Evolutionary conservation across 2,113 vertebrate species (phyloP), one percentile per base, ranked within the genome.

Genomic region (Lepus americanus): DNA sequence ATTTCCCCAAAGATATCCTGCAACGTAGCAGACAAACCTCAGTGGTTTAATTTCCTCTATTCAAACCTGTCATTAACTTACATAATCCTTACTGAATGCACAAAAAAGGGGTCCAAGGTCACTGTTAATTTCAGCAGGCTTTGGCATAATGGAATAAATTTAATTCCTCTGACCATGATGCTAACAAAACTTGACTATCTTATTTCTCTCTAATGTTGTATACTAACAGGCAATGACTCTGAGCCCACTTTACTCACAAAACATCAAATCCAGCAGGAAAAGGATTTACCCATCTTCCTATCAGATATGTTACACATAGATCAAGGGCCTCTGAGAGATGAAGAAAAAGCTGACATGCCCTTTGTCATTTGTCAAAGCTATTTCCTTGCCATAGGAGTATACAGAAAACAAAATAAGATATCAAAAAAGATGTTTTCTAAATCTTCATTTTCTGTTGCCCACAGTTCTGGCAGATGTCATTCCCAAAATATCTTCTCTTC

Each of bases 351-450:
- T 95, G 89, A 74, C 39, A 76, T 9, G 61, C 36, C 79, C 69
- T 86, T 96, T 81, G 87, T 89, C 73, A 82, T 93, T 95, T 51
- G 76, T 69, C 72, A 93, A 92, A 77, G 73, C 67, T 94, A 93
- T 76, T 95, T 96, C 66, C 76, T 89, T 93, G 94, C 76, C 87
- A 90, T 96, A 79, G 84, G 67, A 93, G 63, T 94, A 95, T 77
- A 85, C 16, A 72, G 59, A 73, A 82, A 92, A 63, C 63, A 81
- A 90, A 93, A 94, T 59, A n/a, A 88, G 53, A 92, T 33, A 94
- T 55, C 73, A 89, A 70, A 55, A 78, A 93, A 97, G 73, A 89
- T 93, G 69, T 88, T 96, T 95, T 96, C 77, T 95, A 87, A 93
- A n/a, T 94, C 66, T 94, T 96, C 92, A 92, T 94, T 95, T 39